phyloP scores from a whole-genome alignment of 2,113 vertebrate species.

The Eulacestoma nigropectus region DNA sequence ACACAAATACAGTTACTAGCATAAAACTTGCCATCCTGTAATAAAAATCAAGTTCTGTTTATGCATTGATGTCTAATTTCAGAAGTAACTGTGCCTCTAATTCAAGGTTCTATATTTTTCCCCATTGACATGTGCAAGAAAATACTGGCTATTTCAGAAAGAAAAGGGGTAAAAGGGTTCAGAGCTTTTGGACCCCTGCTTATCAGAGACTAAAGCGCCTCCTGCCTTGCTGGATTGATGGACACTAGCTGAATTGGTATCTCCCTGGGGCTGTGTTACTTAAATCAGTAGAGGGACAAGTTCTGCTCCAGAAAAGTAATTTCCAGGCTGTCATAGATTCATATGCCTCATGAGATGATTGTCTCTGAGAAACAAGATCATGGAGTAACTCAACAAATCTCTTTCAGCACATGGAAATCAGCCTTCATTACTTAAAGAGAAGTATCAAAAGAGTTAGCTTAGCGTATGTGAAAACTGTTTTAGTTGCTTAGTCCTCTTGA shows the following conservation, averaged over 20 bases:
- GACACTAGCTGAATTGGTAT: not conserved
- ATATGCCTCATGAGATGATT: not conserved
- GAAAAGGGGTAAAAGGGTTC: not conserved
- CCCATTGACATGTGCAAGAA: not conserved
- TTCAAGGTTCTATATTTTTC: not conserved
- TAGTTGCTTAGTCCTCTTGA: not conserved
- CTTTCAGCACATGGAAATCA: not conserved
- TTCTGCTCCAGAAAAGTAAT: not conserved
- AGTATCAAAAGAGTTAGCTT: not conserved
- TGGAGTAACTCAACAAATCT: not conserved
- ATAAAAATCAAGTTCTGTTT: not conserved
- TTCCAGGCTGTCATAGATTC: not conserved
- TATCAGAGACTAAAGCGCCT: not conserved
- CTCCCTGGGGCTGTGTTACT: not conserved
- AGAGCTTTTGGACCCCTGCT: not conserved
- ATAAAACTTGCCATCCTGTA: not conserved
- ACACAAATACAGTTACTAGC: not conserved
- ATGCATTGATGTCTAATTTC: not conserved
- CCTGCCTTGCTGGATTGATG: not conserved
- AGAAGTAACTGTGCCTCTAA: not conserved
- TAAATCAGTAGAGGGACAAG: not conserved
- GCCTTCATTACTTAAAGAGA: not conserved
- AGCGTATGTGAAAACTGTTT: not conserved
- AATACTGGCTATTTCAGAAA: not conserved
- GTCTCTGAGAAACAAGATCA: not conserved